Evolutionary conservation across 2,797 vertebrate genomes (phyloP).

Genomic region (Benthosema pterotum): DNA sequence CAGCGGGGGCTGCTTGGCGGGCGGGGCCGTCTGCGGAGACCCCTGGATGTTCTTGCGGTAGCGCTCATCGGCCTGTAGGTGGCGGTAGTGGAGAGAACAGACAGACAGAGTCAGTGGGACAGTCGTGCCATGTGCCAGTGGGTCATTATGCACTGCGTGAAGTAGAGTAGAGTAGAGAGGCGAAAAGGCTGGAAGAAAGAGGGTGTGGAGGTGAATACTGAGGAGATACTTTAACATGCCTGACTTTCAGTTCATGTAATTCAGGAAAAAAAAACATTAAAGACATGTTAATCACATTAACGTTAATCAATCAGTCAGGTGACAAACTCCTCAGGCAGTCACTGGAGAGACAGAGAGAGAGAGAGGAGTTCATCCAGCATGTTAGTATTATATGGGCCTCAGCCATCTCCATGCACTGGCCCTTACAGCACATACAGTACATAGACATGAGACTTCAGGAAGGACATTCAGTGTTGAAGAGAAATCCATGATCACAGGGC

Average conservation of each 20-base stretch:
- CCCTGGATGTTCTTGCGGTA: slow-evolving; percentile 96
- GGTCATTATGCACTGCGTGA: no score
- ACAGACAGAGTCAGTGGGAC: slow-evolving; percentile 10
- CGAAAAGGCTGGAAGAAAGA: no score
- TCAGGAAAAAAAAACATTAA: not conserved
- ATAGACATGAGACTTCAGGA: slow-evolving; percentile 23
- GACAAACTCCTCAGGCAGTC: slow-evolving; percentile 7
- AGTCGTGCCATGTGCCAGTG: no score
- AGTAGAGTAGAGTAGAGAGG: no score
- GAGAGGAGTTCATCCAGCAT: slow-evolving; percentile 17
- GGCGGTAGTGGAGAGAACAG: slow-evolving; percentile 25
- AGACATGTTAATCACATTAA: not conserved
- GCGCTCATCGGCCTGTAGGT: slow-evolving; percentile 90
- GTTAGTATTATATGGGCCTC: slow-evolving; percentile 73
- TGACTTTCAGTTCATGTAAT: slow-evolving; percentile 7
- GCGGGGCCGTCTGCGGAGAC: slow-evolving; percentile 93
- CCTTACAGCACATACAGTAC: slow-evolving; percentile 22
- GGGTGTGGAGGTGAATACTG: no score
- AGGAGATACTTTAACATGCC: no score
- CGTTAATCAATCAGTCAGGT: slow-evolving; percentile 25
- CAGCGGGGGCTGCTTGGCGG: slow-evolving; percentile 92
- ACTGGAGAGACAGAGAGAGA: not conserved
- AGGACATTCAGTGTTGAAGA: slow-evolving; percentile 26
- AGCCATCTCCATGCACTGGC: slow-evolving; percentile 63
- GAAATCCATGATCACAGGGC: slow-evolving; percentile 16